phyloP scores from a whole-genome alignment of 1,140 invertebrate species.

The Mactra quadrangularis region DNA sequence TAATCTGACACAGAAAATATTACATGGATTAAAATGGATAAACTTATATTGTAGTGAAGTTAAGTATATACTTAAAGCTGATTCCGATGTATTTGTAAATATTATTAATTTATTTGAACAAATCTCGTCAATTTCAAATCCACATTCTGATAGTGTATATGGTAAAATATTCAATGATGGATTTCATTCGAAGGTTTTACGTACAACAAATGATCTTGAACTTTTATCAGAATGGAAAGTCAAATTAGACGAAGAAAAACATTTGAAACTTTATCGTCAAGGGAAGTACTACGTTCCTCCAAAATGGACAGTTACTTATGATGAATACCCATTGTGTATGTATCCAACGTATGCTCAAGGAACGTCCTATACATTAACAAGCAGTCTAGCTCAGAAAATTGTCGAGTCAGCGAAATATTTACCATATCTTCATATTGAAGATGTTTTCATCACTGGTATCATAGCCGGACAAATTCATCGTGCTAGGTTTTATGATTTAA shows the following conservation, averaged over 20 bases:
- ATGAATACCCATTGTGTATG: background rate
- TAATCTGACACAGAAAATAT: slow-evolving; percentile 3
- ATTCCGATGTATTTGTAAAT: slow-evolving; percentile 6
- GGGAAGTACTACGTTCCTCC: no score
- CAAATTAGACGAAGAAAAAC: no score
- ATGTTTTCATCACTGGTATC: slow-evolving; percentile 22
- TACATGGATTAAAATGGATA: slow-evolving; percentile 18
- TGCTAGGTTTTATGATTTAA: background rate
- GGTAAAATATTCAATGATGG: background rate
- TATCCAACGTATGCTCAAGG: slow-evolving; percentile 17
- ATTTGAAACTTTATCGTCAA: no score
- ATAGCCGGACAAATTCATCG: slow-evolving; percentile 1
- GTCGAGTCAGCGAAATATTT: background rate
- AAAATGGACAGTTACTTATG: slow-evolving; percentile 17
- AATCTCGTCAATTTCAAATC: background rate
- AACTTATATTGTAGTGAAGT: background rate
- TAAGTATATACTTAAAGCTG: background rate
- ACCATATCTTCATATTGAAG: slow-evolving; percentile 33
- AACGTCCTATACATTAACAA: slow-evolving; percentile 17
- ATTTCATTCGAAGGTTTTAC: no score
- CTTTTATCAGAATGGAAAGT: no score
- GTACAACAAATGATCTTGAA: no score
- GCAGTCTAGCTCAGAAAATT: background rate
- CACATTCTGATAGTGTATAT: background rate
- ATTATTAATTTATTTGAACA: background rate